Percentiles rank a stretch among this genome's conserved stretches.
These are phyloP conservation scores for Stichopus chloronotus DNA, from an alignment of 35 echinoderm and acorn worm species.

Conservation along the genomic window DNA sequence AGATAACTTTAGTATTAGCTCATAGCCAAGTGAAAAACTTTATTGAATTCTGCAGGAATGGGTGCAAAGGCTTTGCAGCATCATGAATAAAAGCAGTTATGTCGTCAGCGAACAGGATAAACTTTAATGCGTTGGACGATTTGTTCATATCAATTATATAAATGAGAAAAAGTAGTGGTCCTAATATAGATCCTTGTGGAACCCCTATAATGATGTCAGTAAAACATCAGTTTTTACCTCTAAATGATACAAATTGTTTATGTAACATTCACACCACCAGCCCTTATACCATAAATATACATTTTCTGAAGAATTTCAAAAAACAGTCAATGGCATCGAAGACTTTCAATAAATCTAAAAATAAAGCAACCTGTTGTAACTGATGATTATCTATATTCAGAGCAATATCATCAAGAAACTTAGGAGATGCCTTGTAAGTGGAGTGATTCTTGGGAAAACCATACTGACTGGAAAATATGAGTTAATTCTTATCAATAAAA, in stretches of 20 bases:
- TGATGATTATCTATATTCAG: background rate
- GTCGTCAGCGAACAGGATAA: no score
- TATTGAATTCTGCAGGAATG: no score
- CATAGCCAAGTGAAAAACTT: no score
- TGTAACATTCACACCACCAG: background rate
- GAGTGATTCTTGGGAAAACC: background rate
- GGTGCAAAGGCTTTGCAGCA: no score
- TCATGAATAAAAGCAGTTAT: no score
- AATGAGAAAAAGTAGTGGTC: no score
- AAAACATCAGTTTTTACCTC: background rate
- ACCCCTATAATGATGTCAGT: no score
- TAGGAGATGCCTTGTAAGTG: background rate
- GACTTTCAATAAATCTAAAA: background rate
- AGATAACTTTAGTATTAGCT: no score
- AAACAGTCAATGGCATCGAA: background rate
- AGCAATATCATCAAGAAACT: no score
- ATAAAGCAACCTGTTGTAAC: background rate
- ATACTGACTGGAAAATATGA: background rate
- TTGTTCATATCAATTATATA: no score
- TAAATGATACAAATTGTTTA: background rate
- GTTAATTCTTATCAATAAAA: slow-evolving; percentile 5
- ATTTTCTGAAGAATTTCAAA: background rate
- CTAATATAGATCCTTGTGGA: no score
- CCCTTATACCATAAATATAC: background rate
- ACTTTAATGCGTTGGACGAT: no score